Percentiles rank a stretch among this genome's conserved stretches.
Evolutionary conservation across 2,888 invertebrate genomes (phyloP).

Genomic region (Heteromyza rotundicornis): DNA sequence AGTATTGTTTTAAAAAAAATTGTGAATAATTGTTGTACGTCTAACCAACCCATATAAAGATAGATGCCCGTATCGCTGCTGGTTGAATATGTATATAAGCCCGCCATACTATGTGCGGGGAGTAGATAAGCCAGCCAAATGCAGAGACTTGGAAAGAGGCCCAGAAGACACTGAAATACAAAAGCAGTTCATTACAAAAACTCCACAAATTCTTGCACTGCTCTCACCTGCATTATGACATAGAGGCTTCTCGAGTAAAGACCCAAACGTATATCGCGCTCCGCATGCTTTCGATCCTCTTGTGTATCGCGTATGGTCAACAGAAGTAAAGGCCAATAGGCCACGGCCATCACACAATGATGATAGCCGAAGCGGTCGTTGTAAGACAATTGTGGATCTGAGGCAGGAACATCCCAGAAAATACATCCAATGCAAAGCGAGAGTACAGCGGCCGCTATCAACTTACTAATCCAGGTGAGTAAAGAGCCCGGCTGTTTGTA

Average conservation of each 20-base stretch:
- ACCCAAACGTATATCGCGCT: slow-evolving; percentile 80
- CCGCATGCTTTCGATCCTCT: slow-evolving; percentile 69
- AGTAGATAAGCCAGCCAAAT: slow-evolving; percentile 85
- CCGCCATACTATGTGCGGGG: slow-evolving; percentile 89
- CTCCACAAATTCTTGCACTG: slow-evolving; percentile 19
- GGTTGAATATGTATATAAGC: slow-evolving; percentile 74
- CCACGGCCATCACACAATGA: slow-evolving; percentile 79
- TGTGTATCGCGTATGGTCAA: slow-evolving; percentile 64
- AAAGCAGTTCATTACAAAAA: slow-evolving; percentile 3
- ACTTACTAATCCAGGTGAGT: slow-evolving; percentile 77
- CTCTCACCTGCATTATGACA: slow-evolving; percentile 78
- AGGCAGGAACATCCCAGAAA: slow-evolving; percentile 86
- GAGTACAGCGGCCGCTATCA: slow-evolving; percentile 80
- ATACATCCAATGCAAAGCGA: slow-evolving; percentile 85
- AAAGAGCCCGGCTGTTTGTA: slow-evolving; percentile 87
- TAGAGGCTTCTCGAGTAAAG: slow-evolving; percentile 81
- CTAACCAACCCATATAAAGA: slow-evolving; percentile 71
- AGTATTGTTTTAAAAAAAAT: background rate
- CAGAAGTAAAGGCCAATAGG: slow-evolving; percentile 79
- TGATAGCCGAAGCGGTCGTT: slow-evolving; percentile 87
- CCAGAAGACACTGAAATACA: slow-evolving; percentile 72
- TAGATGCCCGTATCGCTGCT: slow-evolving; percentile 74
- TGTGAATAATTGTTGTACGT: background rate
- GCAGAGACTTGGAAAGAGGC: slow-evolving; percentile 77
- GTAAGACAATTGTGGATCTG: slow-evolving; percentile 75